A percentile compares a stretch with the other conserved stretches of the same genome.
These are phyloP conservation scores for Tetramorium alpestre DNA, from an alignment of 1,140 invertebrate species.

Conservation along the genomic window DNA sequence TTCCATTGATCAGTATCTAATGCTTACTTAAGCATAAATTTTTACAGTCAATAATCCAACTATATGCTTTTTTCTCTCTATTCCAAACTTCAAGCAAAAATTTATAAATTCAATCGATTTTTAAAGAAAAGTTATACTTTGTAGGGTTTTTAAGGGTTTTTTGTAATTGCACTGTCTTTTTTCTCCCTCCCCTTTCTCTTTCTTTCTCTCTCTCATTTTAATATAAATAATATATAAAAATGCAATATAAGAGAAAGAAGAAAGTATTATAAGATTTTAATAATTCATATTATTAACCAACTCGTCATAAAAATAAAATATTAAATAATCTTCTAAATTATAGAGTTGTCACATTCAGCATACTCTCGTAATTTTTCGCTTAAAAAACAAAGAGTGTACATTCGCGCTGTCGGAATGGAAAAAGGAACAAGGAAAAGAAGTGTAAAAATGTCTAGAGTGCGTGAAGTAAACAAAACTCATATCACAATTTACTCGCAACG, in stretches of 20 bases:
- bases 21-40: no score
- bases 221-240: no score
- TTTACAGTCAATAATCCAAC: neutral
- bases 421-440: neutral
- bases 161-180: neutral
- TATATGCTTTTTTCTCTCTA: neutral
- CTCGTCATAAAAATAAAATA: no score
- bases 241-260: no score
- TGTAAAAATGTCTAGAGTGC: neutral
- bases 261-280: no score
- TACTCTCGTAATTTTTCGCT: neutral
- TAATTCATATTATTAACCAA: no score
- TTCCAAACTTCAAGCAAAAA: neutral
- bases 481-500: neutral
- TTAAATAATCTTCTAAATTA: neutral
- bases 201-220: neutral
- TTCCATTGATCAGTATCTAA: no score
- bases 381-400: slow-evolving; percentile 1
- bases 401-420: neutral
- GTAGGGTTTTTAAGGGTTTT: neutral
- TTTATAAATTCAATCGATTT: neutral
- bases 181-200: no score
- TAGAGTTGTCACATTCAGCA: neutral
- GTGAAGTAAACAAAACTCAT: neutral
- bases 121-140: neutral